Evolutionary conservation across 2,797 vertebrate genomes (phyloP), one percentile per base, ranked within the genome.

Genomic region (Falco berigora): DNA sequence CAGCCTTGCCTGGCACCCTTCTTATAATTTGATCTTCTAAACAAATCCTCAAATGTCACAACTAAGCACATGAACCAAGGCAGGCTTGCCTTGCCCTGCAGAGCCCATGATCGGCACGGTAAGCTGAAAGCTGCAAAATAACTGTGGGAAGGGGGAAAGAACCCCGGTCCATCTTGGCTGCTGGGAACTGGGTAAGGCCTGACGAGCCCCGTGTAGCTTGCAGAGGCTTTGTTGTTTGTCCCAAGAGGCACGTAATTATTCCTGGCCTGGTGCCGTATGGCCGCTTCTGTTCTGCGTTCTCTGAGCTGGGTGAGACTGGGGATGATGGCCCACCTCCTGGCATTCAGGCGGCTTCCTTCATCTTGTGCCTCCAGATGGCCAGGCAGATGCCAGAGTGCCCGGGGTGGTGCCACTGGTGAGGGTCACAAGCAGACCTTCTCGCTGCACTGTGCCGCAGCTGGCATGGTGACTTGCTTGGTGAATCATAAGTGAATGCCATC

Each of bases 311-410:
- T 64, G 68, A 59, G 38, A 28, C 0, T 1, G 1, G 55, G 40
- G 28, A 3, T 32, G 34, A 32, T 6, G 9, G 42, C 50, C 78
- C 4, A 8, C 53, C 49, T 75, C 18, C 78, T 13, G 15, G 14
- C 3, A 1, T 77, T 17, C 21, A 38, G 82, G 47, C 3, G 6
- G 14, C 32, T 50, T 80, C 20, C 24, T 56, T 62, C 15, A 0
- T 12, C 0, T 0, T 40, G 52, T 56, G 42, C 27, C 44, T 64
- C 49, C 2, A 15, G 56, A 12, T 55, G 59, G 47, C 52, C 0
- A 0, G 44, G 49, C 63, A 66, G 69, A 23, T 0, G 2, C 25
- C 0, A 1, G 47, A 19, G 42, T 3, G 9, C 25, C 9, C 1
- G 0, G 30, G 9, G 25, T 66, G 15, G 23, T 34, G 19, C 38